Conservation (phyloP, 2,888 invertebrate genomes). For the Euplagia quadripunctaria region DNA sequence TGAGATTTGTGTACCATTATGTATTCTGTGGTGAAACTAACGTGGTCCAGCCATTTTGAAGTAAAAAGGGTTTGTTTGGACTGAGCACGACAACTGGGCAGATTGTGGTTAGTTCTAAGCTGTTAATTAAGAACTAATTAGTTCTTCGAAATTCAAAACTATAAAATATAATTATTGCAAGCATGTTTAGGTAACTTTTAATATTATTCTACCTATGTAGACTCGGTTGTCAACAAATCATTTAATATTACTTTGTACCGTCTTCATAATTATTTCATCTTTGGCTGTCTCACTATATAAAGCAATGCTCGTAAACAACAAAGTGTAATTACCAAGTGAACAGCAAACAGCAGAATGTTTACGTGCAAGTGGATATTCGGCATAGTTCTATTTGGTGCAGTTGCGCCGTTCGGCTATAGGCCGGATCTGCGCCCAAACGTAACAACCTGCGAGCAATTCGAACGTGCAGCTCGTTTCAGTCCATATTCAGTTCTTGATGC, state of each 20-base stretch:
- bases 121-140: too few relatives aligned
- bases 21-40: too few relatives aligned
- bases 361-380: constrained; percentile 66
- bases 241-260: neutral
- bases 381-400: constrained; percentile 63
- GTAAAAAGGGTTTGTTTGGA: too few relatives aligned
- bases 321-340: constrained; percentile 62
- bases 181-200: too few relatives aligned
- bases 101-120: too few relatives aligned
- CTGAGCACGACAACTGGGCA: too few relatives aligned
- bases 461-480: constrained; percentile 68
- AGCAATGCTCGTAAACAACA: constrained; percentile 57
- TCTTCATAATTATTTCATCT: constrained; percentile 49
- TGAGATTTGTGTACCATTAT: too few relatives aligned
- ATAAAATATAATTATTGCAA: too few relatives aligned
- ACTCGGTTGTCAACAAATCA: too few relatives aligned
- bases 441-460: constrained; percentile 78
- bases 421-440: constrained; percentile 33
- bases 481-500: constrained; percentile 69
- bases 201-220: too few relatives aligned
- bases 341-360: constrained; percentile 70
- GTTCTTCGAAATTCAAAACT: too few relatives aligned
- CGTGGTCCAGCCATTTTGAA: too few relatives aligned
- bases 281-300: constrained; percentile 59
- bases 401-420: constrained; percentile 5